A percentile compares a stretch with the other conserved stretches of the same genome.
phyloP scores from a whole-genome alignment of 2,888 invertebrate genomes.

The Tethea ocularis region DNA sequence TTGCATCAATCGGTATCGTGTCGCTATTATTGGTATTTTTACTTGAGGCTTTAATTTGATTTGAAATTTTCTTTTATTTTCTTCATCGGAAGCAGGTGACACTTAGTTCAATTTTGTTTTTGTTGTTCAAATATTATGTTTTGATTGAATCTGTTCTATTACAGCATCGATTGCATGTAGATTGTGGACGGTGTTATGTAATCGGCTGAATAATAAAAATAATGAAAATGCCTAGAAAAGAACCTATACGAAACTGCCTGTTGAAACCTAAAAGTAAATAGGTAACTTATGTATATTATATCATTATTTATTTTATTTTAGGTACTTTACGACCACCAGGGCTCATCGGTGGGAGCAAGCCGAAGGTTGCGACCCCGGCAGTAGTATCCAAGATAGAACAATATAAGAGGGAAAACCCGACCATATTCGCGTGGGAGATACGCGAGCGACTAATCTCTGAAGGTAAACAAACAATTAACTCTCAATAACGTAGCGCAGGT shows the following conservation, averaged over 20 bases:
- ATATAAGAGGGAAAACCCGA: slow-evolving; percentile 98
- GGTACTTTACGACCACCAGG: slow-evolving; percentile 95
- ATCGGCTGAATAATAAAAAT: too few relatives aligned
- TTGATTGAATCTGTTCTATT: neutral
- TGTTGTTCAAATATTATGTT: slow-evolving; percentile 22
- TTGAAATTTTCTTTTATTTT: slow-evolving; percentile 59
- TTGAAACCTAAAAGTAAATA: too few relatives aligned
- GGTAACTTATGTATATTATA: neutral
- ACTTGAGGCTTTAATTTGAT: slow-evolving; percentile 69
- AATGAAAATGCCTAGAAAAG: too few relatives aligned
- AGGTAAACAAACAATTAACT: slow-evolving; percentile 85
- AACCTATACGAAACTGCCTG: too few relatives aligned
- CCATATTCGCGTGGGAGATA: slow-evolving; percentile 99
- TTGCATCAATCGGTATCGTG: slow-evolving; percentile 77
- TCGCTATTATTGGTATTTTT: slow-evolving; percentile 76
- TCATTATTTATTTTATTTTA: slow-evolving; percentile 67
- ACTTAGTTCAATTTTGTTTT: slow-evolving; percentile 41
- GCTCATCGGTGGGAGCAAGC: slow-evolving; percentile 97
- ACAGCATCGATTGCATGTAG: neutral
- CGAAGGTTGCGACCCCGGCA: slow-evolving; percentile 98
- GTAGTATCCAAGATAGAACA: slow-evolving; percentile 99
- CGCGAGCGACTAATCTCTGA: slow-evolving; percentile 97
- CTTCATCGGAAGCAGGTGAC: slow-evolving; percentile 61
- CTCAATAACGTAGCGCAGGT: slow-evolving; percentile 12
- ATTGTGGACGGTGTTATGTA: neutral